Conservation (phyloP, 2,797 vertebrate species). For the Naso thynnoides region DNA sequence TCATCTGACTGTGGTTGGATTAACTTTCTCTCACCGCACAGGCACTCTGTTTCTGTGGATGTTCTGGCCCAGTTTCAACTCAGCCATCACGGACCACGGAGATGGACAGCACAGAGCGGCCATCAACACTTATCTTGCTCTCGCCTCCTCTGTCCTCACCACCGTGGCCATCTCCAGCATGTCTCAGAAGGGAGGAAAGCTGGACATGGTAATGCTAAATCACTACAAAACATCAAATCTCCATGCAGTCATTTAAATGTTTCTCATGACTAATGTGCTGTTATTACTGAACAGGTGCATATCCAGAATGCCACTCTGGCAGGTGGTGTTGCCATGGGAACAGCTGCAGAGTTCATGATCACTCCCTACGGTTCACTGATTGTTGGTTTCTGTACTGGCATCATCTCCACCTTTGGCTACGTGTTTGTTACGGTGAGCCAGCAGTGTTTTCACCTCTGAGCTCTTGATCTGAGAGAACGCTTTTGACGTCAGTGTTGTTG, state of each 20-base stretch:
- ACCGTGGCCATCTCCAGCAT: slow-evolving; percentile 91
- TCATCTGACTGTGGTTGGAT: not conserved
- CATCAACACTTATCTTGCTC: slow-evolving; percentile 93
- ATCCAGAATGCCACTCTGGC: slow-evolving; percentile 96
- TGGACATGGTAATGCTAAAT: slow-evolving; percentile 90
- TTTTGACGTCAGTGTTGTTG: not conserved
- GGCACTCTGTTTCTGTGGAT: slow-evolving; percentile 98
- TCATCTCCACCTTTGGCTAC: slow-evolving; percentile 92
- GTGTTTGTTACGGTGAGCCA: slow-evolving; percentile 89
- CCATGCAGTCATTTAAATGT: not conserved
- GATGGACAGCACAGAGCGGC: slow-evolving; percentile 92
- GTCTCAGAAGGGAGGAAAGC: slow-evolving; percentile 90
- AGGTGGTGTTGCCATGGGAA: slow-evolving; percentile 94
- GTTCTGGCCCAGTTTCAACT: slow-evolving; percentile 99
- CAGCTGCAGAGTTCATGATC: slow-evolving; percentile 94
- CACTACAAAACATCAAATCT: not conserved
- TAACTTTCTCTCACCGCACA: slow-evolving; percentile 55
- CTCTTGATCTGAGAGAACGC: not conserved
- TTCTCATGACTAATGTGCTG: not conserved
- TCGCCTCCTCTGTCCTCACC: slow-evolving; percentile 91
- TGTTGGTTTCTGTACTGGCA: slow-evolving; percentile 90
- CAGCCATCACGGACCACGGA: slow-evolving; percentile 89
- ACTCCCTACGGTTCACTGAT: slow-evolving; percentile 92
- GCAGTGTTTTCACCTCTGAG: not conserved
- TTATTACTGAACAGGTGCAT: slow-evolving; percentile 88